Base-by-base conservation (phyloP, 1,140 invertebrate species). In the Trichogramma pretiosum region DNA sequence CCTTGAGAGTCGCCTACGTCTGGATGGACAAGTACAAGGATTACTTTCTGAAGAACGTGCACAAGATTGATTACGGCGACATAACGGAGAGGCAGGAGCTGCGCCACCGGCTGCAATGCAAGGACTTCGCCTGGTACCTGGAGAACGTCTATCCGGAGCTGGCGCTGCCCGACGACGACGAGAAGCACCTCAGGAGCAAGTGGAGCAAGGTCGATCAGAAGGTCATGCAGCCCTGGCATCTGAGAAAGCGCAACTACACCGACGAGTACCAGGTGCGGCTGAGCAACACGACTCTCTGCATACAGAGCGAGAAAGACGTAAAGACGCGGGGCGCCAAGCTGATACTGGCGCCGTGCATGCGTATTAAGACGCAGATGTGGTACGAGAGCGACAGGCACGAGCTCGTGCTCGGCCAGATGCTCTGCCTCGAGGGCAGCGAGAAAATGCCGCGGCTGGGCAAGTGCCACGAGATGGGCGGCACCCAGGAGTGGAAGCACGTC, bases 1-100 rank as follows among this genome's bases (percentile, higher is more conserved):
- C 90, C 0, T 70, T 93, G 38, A 73, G 93, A 30, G 81, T 93
- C 36, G 91, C 90, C 0, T 74, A 90, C 61, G 91, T 95, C 1
- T 96, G 92, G 92, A 83, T 95, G 83, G 93, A 94, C 60, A 82
- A 92, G 36, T 94, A 88, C 62, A 89, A 89, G 80, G 79, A 90
- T 49, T 85, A 89, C 60, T 93, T 84, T 50, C 76, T 90, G 23
- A 77, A 84, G 58, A 77, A 81, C 46, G 77, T 78, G 1, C 76
- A 76, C 41, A 70, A 78, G 26, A 70, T 82, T 11, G 68, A 81
- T 34, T 87, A 81, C 56, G 92, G 92, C 0, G 85, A 98, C 67
- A 75, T 98, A 13, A 77, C 79, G 0, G 80, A 84, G 1, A 74
- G 93, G 48, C 45, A 83, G 4, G 67, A 75, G 36, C 66, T 95